These are phyloP conservation scores for Pantala flavescens DNA, from an alignment of 1,140 invertebrate species.

Conservation along the genomic window DNA sequence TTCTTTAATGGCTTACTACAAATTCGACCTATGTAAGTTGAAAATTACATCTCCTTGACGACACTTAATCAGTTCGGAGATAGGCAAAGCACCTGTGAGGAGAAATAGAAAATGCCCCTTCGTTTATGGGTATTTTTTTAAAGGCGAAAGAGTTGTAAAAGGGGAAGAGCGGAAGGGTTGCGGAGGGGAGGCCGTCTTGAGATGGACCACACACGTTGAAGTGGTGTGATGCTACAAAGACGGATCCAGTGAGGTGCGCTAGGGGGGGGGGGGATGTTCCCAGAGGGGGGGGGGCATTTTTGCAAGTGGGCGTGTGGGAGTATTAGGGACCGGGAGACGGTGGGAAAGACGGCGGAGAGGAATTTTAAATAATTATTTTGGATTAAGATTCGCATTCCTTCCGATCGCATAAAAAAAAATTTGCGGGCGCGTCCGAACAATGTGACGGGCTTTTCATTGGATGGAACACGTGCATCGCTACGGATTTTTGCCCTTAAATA, in stretches of 20 bases:
- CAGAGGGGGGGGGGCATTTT: constrained; percentile 29
- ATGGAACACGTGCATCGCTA: constrained; percentile 26
- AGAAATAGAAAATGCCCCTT: too few species aligned
- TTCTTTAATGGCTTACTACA: too few species aligned
- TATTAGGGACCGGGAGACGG: constrained; percentile 31
- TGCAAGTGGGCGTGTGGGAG: constrained; percentile 1
- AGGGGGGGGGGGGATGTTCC: constrained; percentile 21
- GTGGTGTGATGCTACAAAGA: constrained; percentile 16
- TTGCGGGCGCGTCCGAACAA: too few species aligned
- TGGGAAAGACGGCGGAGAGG: constrained; percentile 35
- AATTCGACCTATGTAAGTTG: too few species aligned
- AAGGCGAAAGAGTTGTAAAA: background rate
- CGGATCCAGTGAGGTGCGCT: constrained; percentile 16
- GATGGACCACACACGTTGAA: constrained; percentile 21
- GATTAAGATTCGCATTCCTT: background rate
- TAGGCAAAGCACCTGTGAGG: too few species aligned
- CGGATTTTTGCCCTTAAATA: constrained; percentile 24
- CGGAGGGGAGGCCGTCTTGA: constrained; percentile 21
- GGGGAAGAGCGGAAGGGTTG: constrained; percentile 24
- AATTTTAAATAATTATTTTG: constrained; percentile 29
- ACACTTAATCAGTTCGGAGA: too few species aligned
- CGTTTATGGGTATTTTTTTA: too few species aligned
- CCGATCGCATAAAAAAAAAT: too few species aligned
- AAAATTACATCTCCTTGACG: too few species aligned
- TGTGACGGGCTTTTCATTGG: constrained; percentile 29